phyloP scores from a whole-genome alignment of 1,140 invertebrate genomes.

The Asbolus verrucosus region DNA sequence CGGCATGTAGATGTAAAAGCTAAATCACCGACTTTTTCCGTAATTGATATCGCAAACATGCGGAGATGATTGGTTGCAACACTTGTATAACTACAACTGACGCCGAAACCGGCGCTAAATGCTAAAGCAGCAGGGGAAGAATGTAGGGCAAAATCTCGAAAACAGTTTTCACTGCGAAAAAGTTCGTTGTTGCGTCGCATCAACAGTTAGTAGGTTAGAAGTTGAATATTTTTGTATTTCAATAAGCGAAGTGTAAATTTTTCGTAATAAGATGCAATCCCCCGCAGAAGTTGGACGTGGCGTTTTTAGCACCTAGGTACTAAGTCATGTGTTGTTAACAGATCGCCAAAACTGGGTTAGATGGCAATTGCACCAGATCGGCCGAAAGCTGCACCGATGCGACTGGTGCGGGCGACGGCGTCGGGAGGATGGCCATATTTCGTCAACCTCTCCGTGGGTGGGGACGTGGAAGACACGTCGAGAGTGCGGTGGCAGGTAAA shows the following conservation, averaged over 20 bases:
- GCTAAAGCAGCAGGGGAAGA: background rate
- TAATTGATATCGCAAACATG: constrained; percentile 9
- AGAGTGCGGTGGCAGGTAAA: constrained; percentile 38
- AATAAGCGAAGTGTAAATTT: constrained; percentile 24
- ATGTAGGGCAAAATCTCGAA: background rate
- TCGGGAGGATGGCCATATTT: background rate
- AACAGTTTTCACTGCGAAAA: constrained; percentile 12
- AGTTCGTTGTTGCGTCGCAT: background rate
- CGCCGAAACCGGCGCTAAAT: background rate
- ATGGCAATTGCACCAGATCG: no score
- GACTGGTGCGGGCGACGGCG: no score
- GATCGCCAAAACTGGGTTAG: background rate
- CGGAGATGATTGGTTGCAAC: no score
- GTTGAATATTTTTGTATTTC: constrained; percentile 23
- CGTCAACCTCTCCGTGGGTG: constrained; percentile 28
- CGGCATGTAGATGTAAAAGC: background rate
- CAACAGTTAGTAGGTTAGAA: constrained; percentile 28
- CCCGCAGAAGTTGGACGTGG: background rate
- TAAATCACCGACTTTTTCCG: constrained; percentile 6
- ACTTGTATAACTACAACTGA: no score
- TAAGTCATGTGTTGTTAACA: background rate
- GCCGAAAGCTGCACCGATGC: no score
- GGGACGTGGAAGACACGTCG: constrained; percentile 45
- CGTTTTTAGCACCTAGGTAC: background rate
- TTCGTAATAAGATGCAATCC: background rate